Percentiles rank a stretch among this genome's conserved stretches.
Conservation (phyloP, 1,140 invertebrate species). For the Coelopa frigida region DNA sequence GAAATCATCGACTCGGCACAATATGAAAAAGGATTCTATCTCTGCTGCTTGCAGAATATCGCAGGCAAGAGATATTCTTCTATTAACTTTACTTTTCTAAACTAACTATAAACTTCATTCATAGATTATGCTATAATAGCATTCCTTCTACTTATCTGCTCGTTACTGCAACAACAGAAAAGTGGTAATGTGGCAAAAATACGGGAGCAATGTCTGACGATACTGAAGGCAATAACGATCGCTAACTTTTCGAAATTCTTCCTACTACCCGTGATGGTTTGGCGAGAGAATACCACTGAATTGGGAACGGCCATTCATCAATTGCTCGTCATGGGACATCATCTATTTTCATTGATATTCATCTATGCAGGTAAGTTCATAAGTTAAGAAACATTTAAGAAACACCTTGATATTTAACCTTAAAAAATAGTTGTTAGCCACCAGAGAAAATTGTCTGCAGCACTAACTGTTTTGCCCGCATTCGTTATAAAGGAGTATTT, state of each 20-base stretch:
- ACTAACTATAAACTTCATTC: background rate
- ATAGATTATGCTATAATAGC: conserved; percentile 33
- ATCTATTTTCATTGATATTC: conserved; percentile 29
- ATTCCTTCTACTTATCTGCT: conserved; percentile 20
- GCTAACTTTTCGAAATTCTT: conserved; percentile 48
- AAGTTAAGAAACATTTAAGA: no score
- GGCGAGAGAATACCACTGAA: conserved; percentile 45
- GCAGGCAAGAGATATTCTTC: conserved; percentile 22
- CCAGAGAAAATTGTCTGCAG: background rate
- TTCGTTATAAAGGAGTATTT: conserved; percentile 12
- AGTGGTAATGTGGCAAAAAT: no score
- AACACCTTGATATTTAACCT: no score
- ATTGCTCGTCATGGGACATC: conserved; percentile 30
- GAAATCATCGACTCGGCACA: conserved; percentile 29
- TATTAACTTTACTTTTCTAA: background rate
- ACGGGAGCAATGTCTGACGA: conserved; percentile 16
- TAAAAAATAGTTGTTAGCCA: conserved; percentile 1
- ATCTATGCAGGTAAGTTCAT: conserved; percentile 28
- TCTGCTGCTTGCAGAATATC: conserved; percentile 38
- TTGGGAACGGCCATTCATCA: conserved; percentile 31
- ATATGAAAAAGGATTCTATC: conserved; percentile 49
- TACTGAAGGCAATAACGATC: conserved; percentile 44
- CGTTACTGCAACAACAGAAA: no score
- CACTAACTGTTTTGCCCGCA: conserved; percentile 8
- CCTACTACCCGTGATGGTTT: conserved; percentile 48